A percentile compares a stretch with the other conserved stretches of the same genome.
Evolutionary conservation across 2,888 invertebrate species (phyloP).

Genomic region (Hirtodrosophila trivittata): DNA sequence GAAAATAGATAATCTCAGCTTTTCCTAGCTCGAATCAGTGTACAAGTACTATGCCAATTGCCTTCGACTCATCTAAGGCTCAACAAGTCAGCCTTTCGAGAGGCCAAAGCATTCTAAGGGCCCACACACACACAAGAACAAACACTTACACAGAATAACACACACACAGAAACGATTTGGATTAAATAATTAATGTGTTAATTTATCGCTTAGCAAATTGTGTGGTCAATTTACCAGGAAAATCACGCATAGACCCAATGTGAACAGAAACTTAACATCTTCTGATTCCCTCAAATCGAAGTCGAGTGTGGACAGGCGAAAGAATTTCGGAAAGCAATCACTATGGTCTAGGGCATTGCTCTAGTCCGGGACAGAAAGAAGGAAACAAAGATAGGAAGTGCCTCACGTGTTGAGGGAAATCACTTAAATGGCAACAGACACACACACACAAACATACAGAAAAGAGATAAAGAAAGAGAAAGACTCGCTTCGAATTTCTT

Average conservation of each 20-base stretch:
- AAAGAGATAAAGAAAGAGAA: not conserved
- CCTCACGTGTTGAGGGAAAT: conserved; percentile 61
- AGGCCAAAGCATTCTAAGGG: conserved; percentile 1
- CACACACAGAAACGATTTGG: conserved; percentile 15
- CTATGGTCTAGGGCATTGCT: conserved; percentile 30
- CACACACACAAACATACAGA: conserved; percentile 4
- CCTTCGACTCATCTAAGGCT: conserved; percentile 14
- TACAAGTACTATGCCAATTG: not conserved
- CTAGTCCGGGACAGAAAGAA: not conserved
- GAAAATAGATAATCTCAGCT: conserved; percentile 20
- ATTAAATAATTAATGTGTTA: conserved; percentile 77
- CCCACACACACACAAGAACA: conserved; percentile 7
- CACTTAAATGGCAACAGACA: conserved; percentile 55
- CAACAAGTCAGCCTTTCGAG: conserved; percentile 38
- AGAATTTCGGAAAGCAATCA: conserved; percentile 56
- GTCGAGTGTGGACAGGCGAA: conserved; percentile 63
- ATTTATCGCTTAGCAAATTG: conserved; percentile 80
- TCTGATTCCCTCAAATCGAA: conserved; percentile 24
- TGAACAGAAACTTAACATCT: conserved; percentile 20
- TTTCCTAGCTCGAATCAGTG: conserved; percentile 25
- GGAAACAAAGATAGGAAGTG: conserved; percentile 13
- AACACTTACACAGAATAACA: not conserved
- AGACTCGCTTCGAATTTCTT: not conserved
- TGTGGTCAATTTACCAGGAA: conserved; percentile 75
- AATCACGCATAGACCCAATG: conserved; percentile 60